Base-by-base conservation (phyloP, 1,140 invertebrate species). In the Zophobas morio region DNA sequence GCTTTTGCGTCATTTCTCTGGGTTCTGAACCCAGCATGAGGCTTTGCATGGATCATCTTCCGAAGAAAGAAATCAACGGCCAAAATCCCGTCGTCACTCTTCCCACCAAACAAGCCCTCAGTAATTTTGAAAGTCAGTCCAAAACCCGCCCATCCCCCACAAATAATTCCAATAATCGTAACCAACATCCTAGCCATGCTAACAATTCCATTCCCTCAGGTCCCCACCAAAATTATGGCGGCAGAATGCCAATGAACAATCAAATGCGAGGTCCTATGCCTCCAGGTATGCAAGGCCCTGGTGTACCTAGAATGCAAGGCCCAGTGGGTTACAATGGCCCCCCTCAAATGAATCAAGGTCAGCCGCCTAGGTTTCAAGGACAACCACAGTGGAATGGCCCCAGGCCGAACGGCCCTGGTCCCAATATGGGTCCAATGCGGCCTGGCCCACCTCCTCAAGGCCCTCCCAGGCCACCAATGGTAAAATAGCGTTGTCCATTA, bases 51-150 rank as follows among this genome's bases (percentile, higher is more conserved):
- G 98, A 99, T 72, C 93, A 96, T 79, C 88, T 99, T 49, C 93
- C 95, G 0, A 97, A 98, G 85, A 97, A 96, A 85, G 96, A 98
- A 83, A 89, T 99, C 6, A 96, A 99, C 86, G 98, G 98, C 36
- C 97, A 99, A 86, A 93, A 92, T 83, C 97, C 97, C 0, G 92
- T 97, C 70, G 98, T 99, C 42, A 98, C 98, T 32, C 94, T 95
- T 85, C 98, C 97, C 46, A 99, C 95, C 73, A 99, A 98, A 89
- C 95, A 97, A 87, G 84, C 84, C 20, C 78, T 85, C 1, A 84
- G 82, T 74, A 85, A 82, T 56, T 85, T 97, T 89, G 96, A 97
- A 86, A 94, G 95, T 84, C 94, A 96, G 87, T 96, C 95, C 71
- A 96, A 97, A 88, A 96, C 95, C 20, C 89, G 95, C 75, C 94